Evolutionary conservation across 2,797 vertebrate species (phyloP).

Genomic region (Peromyscus melanophrys): DNA sequence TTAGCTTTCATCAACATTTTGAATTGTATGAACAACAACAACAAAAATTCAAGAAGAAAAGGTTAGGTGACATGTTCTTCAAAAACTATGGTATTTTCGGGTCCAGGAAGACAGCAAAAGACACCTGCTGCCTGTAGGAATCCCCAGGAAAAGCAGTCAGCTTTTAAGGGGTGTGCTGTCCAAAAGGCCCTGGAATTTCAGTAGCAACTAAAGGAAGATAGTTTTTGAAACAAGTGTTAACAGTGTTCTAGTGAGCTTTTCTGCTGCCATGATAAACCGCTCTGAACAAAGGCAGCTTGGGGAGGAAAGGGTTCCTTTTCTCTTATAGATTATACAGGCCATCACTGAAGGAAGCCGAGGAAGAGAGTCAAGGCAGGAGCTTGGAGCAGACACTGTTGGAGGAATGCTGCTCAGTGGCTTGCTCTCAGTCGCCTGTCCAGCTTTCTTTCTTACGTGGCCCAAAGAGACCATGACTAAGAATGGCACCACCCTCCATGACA

Average conservation of each 20-base stretch:
- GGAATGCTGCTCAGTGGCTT: neutral
- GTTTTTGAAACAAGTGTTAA: neutral
- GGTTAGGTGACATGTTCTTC: neutral
- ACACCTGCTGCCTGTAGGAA: neutral
- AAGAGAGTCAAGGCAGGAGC: no score
- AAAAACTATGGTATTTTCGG: neutral
- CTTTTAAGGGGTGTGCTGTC: neutral
- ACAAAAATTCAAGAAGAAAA: constrained; percentile 40
- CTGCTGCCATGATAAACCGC: neutral
- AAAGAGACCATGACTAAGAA: neutral
- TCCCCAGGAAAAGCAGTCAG: neutral
- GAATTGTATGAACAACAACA: constrained; percentile 26
- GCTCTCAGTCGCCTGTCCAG: no score
- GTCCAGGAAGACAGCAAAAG: neutral
- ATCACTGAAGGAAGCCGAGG: neutral
- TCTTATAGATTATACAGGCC: neutral
- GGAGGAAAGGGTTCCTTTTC: neutral
- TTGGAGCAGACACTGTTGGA: neutral
- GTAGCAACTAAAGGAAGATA: neutral
- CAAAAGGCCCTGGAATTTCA: neutral
- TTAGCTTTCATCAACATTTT: constrained; percentile 27
- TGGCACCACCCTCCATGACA: neutral
- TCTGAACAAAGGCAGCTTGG: neutral
- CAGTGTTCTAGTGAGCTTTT: neutral
- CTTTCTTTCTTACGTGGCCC: neutral